phyloP scores from a whole-genome alignment of 2,888 invertebrate species.

The Agrypnus murinus region DNA sequence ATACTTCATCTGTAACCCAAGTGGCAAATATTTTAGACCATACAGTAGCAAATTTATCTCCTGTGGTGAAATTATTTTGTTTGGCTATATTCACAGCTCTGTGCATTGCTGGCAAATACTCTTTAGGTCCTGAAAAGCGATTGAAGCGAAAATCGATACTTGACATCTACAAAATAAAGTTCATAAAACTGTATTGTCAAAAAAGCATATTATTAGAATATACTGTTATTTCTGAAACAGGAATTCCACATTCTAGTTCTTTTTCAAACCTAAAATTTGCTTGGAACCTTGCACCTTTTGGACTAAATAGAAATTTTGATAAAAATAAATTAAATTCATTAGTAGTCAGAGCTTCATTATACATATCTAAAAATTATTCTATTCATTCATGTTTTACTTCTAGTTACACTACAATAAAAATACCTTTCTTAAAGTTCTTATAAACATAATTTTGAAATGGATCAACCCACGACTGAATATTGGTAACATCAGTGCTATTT shows the following conservation, averaged over 20 bases:
- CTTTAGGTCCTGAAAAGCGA: constrained; percentile 76
- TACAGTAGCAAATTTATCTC: constrained; percentile 78
- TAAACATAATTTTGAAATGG: constrained; percentile 78
- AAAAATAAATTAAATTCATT: constrained; percentile 77
- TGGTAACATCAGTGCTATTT: constrained; percentile 73
- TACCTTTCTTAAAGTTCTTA: constrained; percentile 75
- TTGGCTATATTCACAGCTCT: constrained; percentile 75
- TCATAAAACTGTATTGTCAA: constrained; percentile 66
- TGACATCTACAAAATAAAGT: constrained; percentile 70
- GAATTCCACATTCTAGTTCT: constrained; percentile 77
- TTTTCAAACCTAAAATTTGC: constrained; percentile 79
- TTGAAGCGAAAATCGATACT: constrained; percentile 79
- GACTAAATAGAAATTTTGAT: constrained; percentile 82
- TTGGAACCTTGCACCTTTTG: constrained; percentile 80
- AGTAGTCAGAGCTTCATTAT: constrained; percentile 70
- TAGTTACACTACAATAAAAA: neutral
- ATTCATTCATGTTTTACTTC: no score
- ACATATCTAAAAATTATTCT: constrained; percentile 73
- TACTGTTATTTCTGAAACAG: constrained; percentile 75
- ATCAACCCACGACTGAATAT: constrained; percentile 78
- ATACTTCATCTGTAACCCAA: constrained; percentile 86
- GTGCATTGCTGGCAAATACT: constrained; percentile 86
- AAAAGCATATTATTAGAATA: neutral
- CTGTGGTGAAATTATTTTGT: constrained; percentile 75
- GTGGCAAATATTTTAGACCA: constrained; percentile 84